Base-by-base conservation (phyloP, 1,140 invertebrate species). In the Lasaia peninsularis region DNA sequence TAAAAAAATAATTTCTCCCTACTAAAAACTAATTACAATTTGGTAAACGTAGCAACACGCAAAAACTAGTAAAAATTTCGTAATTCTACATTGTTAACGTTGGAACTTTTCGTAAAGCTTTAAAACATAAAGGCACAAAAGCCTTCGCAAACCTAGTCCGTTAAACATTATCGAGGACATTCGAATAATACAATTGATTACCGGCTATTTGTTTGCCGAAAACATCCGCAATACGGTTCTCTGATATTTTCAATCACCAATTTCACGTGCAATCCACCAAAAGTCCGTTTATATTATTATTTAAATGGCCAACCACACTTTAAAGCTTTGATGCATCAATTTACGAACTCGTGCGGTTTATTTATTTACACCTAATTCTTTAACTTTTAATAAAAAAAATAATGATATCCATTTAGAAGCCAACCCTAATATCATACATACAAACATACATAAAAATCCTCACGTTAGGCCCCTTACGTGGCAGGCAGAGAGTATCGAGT, bases 131-230 rank as follows among this genome's bases (percentile, higher is more conserved):
- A 40, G 12, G 14, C 12, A 40, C 35, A 18, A 40, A 40, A 3
- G 35, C 35, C 35, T 40, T 40, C 18, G 37, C 10, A 16, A 40
- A 40, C 37, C 10, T 40, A 40, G 37, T 9, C 37, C 37, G 37
- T 40, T 28, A 51, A 57, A 62, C 8, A 7, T 52, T 21, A 57
- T 54, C 65, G 64, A 55, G 58, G 56, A 54, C 52, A 44, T 44
- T 34, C 11, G 67, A 71, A 71, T 73, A 71, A 73, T 74, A 67
- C 69, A 59, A 69, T 65, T 74, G 62, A 74, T 71, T 67, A 71
- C 71, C 50, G 56, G 58, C 63, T 68, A 73, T 73, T 69, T 76
- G 65, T 69, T 70, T 71, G 63, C 48, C 14, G 55, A 57, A 60
- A 75, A 68, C 65, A 68, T 68, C 65, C 65, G 64, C 69, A 71